phyloP scores from a whole-genome alignment of 2,797 vertebrate species.

The Amazonetta brasiliensis region DNA sequence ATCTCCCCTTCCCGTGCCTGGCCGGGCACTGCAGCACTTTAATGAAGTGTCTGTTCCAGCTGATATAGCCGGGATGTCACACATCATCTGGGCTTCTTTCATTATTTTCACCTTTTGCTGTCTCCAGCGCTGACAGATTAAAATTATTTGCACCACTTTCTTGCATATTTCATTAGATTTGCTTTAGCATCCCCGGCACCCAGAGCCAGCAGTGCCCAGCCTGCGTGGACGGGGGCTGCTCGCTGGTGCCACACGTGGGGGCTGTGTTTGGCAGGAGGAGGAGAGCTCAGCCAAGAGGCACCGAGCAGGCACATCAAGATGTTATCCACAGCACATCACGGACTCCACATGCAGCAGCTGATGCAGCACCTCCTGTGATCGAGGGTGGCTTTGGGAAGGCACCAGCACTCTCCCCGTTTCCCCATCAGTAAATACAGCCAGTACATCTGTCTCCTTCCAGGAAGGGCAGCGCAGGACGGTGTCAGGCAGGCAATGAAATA shows the following conservation, averaged over 20 bases:
- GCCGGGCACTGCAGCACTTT: background rate
- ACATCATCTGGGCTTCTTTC: background rate
- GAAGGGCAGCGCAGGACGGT: background rate
- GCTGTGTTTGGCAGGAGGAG: no score
- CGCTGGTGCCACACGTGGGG: accelerated
- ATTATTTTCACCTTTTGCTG: background rate
- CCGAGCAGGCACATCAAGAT: no score
- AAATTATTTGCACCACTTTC: background rate
- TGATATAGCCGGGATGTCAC: background rate
- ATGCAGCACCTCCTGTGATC: background rate
- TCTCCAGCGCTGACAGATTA: background rate
- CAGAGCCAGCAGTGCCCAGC: accelerated
- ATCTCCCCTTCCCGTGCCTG: accelerated
- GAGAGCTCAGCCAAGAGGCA: no score
- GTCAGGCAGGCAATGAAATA: accelerated
- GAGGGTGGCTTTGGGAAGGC: background rate
- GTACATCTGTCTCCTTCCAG: background rate
- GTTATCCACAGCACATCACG: no score
- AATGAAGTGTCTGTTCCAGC: background rate
- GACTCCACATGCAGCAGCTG: background rate
- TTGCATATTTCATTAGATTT: background rate
- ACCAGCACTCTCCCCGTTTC: background rate
- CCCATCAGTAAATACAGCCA: background rate
- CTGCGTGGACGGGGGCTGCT: background rate
- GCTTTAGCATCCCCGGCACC: background rate